Base-by-base conservation (phyloP, 2,797 vertebrate species). In the Phyllotis vaccarum region DNA sequence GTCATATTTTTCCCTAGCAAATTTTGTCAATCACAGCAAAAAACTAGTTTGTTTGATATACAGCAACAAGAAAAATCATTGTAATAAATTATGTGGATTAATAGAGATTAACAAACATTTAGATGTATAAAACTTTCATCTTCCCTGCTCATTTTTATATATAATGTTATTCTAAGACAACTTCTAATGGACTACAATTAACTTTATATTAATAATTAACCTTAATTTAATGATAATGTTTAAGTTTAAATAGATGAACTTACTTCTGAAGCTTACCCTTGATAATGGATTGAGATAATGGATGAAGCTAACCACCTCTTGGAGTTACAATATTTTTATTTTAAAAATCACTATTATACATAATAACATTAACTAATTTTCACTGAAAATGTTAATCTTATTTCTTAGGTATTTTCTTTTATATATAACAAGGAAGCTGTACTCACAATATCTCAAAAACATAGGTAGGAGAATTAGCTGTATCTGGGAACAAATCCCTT, bases 221-320 rank as follows among this genome's bases (percentile, higher is more conserved):
- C 24, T 58, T 54, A 62, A 46, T 60, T 52, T 79, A 37, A 79
- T 90, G 29, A 54, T 70, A 75, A n/a, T 72, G 13, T 58, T 95
- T 92, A 94, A 76, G 66, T 94, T 74, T 82, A 91, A 78, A 43
- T 56, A 13, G 76, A 60, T 90, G 68, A 43, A 87, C 68, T 92
- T 52, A 64, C 29, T 5, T 92, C 7, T 74, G 46, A 90, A 58
- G 13, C 75, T 87, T 83, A 17, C 43, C 27, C 3, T 85, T 93
- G 17, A 76, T 72, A 80, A 54, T 81, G 2, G 13, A 83, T 70
- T 90, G n/a, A 86, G 24, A 60, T 14, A 89, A 12, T 40, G 3
- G 76, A 72, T 60, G 37, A 87, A 66, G 11, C 19, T 54, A 80
- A 85, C 2, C 0, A 72, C 16, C 6, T 68, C 8, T 49, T 74